A percentile compares a stretch with the other conserved stretches of the same genome.
These are phyloP conservation scores for Notiomystis cincta DNA, from an alignment of 2,113 vertebrate genomes.

Conservation along the genomic window DNA sequence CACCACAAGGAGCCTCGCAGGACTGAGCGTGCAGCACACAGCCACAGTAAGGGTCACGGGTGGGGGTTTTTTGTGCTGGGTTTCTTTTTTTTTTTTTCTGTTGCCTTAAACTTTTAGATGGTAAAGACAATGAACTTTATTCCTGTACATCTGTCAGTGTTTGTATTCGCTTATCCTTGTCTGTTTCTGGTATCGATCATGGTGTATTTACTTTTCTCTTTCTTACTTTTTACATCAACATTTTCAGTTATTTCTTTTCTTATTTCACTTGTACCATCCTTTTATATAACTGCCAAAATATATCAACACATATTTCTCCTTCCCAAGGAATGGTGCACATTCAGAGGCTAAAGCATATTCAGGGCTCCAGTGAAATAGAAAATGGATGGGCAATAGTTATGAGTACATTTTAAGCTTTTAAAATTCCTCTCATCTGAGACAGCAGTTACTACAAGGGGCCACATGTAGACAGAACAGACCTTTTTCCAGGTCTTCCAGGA, in stretches of 20 bases:
- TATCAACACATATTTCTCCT: background rate
- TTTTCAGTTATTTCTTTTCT: background rate
- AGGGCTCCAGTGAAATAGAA: background rate
- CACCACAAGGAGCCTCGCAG: background rate
- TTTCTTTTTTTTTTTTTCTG: background rate
- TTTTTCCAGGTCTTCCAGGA: background rate
- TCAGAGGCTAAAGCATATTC: background rate
- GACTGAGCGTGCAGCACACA: no score
- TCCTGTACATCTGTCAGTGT: background rate
- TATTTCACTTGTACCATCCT: background rate
- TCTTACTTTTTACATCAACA: background rate
- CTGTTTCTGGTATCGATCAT: background rate
- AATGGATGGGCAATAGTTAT: accelerated
- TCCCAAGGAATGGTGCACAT: background rate
- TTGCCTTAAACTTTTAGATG: background rate
- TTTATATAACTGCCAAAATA: background rate
- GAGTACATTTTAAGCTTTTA: background rate
- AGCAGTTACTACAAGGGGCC: background rate
- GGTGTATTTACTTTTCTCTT: background rate
- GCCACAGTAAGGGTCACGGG: background rate
- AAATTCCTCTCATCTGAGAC: background rate
- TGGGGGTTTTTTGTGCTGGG: background rate
- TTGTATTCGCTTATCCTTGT: background rate
- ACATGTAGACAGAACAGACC: background rate
- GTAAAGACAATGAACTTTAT: background rate